Evolutionary conservation across 2,113 vertebrate species (phyloP), one percentile per base, ranked within the genome.

Genomic region (Syngnathoides biaculeatus): DNA sequence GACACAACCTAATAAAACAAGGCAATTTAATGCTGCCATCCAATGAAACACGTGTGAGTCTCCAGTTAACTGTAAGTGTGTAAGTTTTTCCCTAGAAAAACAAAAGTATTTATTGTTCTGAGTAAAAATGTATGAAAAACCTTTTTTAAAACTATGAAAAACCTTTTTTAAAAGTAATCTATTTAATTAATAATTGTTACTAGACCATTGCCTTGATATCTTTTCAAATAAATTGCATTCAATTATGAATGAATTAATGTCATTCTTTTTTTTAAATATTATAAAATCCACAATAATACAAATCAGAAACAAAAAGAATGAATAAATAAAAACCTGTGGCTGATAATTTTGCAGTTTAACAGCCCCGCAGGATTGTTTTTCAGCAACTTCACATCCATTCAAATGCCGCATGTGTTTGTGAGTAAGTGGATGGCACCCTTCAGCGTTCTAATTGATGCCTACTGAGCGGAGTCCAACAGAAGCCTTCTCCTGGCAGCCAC

Each of bases 361-460:
- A 64, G 65, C 68, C 58, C 67, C 42, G 8, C 75, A 62, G 78
- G 64, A 77, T 38, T 75, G 62, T 63, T 69, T 68, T 65, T 50
- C 64, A 74, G 40, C 64, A 40, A 47, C 55, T 62, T 61, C 47
- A 48, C 71, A 79, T 52, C 77, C 27, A 58, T 67, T 60, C 56
- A 77, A 66, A 86, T 75, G 79, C 68, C 82, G 65, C 57, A 64
- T 68, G 55, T 67, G 69, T 57, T 82, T 73, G 79, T 85, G 77
- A 82, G 79, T 86, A 76, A 83, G 79, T 72, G 68, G 81, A 87
- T 71, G 85, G 81, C 83, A 75, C 83, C 86, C 80, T 86, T 89
- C 84, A 81, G 80, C 70, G 71, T 77, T 85, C 82, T 90, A 90
- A 91, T 88, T 91, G 87, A 87, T 85, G 81, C 90, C 86, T 80